Conservation (phyloP, 2,797 vertebrate genomes). For the Mormyrus proboscirostris region DNA sequence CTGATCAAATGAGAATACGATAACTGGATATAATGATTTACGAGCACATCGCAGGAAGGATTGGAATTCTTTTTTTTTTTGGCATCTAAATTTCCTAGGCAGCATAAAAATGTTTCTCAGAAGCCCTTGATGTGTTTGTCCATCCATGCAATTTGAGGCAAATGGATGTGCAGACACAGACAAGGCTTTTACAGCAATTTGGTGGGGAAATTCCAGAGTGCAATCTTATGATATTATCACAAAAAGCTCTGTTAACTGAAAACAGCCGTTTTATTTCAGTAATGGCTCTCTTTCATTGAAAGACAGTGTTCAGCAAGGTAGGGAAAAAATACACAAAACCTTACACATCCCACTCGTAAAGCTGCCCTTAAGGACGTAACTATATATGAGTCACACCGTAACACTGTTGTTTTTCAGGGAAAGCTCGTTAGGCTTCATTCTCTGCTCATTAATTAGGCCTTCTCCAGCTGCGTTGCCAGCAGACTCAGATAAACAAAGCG, state of each 20-base stretch:
- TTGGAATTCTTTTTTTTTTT: neutral
- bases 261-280: neutral
- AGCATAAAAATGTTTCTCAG: neutral
- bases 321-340: neutral
- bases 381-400: neutral
- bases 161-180: neutral
- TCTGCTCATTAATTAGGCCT: constrained; percentile 49
- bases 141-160: neutral
- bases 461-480: constrained; percentile 33
- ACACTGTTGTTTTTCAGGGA: constrained; percentile 15
- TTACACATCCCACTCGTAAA: neutral
- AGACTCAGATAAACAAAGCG: constrained; percentile 29
- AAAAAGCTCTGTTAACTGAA: neutral
- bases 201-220: neutral
- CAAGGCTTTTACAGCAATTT: neutral
- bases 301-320: neutral
- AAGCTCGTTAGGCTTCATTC: constrained; percentile 44
- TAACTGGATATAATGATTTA: neutral
- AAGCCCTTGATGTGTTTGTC: neutral
- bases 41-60: neutral
- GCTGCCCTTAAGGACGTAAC: neutral
- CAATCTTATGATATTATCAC: neutral
- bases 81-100: neutral
- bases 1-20: neutral
- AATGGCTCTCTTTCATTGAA: neutral